A percentile compares a stretch with the other conserved stretches of the same genome.
These are phyloP conservation scores for Teleogryllus oceanicus DNA, from an alignment of 2,888 invertebrate genomes.

Conservation along the genomic window DNA sequence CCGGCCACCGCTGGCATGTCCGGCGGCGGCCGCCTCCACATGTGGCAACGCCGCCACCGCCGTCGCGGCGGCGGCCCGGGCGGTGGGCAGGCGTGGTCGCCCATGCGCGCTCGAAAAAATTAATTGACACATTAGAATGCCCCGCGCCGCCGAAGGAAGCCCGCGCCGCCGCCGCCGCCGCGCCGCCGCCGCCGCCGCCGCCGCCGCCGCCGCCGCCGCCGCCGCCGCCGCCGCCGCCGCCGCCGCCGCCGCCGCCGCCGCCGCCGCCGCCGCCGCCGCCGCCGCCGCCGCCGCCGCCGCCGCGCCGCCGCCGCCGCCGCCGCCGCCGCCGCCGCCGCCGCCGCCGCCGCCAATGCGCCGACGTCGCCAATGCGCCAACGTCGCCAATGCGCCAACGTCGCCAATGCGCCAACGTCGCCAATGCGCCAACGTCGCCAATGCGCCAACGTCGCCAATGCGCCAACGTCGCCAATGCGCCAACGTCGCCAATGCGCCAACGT, in stretches of 20 bases:
- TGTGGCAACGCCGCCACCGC: not conserved
- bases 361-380: too few species aligned
- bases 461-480: too few species aligned
- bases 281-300: not conserved
- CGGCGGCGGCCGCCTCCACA: not conserved
- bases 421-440: too few species aligned
- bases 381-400: too few species aligned
- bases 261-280: not conserved
- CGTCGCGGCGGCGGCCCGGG: not conserved
- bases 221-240: not conserved
- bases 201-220: not conserved
- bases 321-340: too few species aligned
- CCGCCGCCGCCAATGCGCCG: too few species aligned
- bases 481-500: too few species aligned
- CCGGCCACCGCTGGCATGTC: too few species aligned
- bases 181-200: not conserved
- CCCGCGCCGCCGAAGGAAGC: not conserved
- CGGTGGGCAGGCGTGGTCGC: not conserved
- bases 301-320: too few species aligned
- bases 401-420: too few species aligned
- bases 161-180: not conserved
- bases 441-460: too few species aligned
- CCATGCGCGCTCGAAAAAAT: slow-evolving; percentile 6
- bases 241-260: not conserved
- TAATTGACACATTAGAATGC: slow-evolving; percentile 4